Evolutionary conservation across 2,888 invertebrate species (phyloP).

Genomic region (Rotaria sp.): DNA sequence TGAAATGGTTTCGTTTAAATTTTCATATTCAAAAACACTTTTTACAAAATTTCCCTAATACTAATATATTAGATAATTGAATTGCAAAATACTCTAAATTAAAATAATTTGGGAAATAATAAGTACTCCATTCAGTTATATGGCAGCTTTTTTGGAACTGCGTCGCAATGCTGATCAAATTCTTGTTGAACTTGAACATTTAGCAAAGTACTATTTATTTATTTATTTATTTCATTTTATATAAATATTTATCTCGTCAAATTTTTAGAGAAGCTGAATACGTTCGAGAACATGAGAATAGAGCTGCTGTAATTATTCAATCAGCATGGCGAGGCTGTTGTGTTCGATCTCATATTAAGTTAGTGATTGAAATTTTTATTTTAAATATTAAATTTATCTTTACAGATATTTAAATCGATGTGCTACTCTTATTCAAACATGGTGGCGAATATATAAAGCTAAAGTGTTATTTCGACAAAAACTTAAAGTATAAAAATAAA

Average conservation of each 20-base stretch:
- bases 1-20: background rate
- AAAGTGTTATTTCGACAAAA: background rate
- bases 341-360: constrained; percentile 14
- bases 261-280: constrained; percentile 4
- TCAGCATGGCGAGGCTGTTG: background rate
- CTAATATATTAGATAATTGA: background rate
- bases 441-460: background rate
- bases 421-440: background rate
- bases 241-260: background rate
- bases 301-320: background rate
- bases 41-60: background rate
- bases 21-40: background rate
- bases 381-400: background rate
- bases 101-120: too few relatives aligned
- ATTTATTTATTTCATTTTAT: background rate
- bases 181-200: background rate
- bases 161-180: background rate
- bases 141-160: constrained; percentile 11
- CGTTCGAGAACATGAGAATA: background rate
- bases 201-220: background rate
- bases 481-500: background rate
- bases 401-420: background rate
- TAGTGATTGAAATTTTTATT: background rate
- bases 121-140: background rate
- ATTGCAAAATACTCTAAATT: too few relatives aligned